Base-by-base conservation (phyloP, 2,113 vertebrate genomes). In the Nycticebus coucang region DNA sequence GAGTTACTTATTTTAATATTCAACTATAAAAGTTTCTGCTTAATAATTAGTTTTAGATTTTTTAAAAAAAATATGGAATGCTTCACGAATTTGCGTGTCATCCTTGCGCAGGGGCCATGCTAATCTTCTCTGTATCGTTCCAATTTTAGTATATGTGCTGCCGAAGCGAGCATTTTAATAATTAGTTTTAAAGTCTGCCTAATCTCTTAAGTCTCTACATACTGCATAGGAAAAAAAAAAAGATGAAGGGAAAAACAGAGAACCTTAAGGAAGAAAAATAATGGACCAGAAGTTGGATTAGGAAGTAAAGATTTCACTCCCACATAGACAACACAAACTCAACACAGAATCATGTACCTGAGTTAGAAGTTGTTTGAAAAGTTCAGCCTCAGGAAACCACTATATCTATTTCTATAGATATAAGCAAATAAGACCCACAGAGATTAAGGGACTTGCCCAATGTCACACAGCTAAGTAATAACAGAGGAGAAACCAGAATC, bases 41-140 rank as follows among this genome's bases (percentile, higher is more conserved):
- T 82, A 95, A 91, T 95, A 91, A 93, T 93, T 92, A 94, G n/a
- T 60, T 92, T 80, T 77, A 86, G 45, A 50, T 50, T 50, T 50
- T 50, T 50, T 50, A 50, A 41, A 41, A 41, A 41, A 41, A 41
- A 50, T 50, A 1, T 50, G 45, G 45, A 50, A 50, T 9, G 8
- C 45, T 50, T 50, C 45, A 50, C 10, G 7, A 50, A 50, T 50
- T 50, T 50, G 45, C 8, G 10, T 50, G 45, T 50, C 8, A 50
- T 50, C 45, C 45, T 50, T 50, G 45, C 45, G 10, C 45, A 50
- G 45, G 45, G 45, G 45, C 45, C 45, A 50, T 9, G 45, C 45
- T 50, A 50, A 9, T 50, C 7, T 50, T 50, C 45, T 50, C 45
- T 50, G 1, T 50, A 50, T 50, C 8, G 1, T 50, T 50, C 45